Conservation (phyloP, 2,888 invertebrate genomes). For the Temnothorax ravouxi region DNA sequence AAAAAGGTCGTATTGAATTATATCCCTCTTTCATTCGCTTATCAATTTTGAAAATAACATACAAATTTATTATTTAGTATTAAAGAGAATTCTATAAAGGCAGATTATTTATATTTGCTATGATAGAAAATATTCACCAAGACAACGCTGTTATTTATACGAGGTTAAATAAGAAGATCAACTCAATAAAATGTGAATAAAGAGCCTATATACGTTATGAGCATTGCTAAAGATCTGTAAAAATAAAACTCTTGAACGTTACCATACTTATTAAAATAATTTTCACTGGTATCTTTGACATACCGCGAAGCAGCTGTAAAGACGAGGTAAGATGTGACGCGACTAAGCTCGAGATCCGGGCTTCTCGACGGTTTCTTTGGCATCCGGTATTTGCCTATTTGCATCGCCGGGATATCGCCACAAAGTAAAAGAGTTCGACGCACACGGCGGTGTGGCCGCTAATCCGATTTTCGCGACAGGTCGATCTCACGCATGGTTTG, state of each 20-base stretch:
- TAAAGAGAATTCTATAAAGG: not conserved
- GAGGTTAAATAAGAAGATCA: not conserved
- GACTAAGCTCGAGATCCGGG: slow-evolving; percentile 10
- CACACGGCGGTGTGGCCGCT: slow-evolving; percentile 65
- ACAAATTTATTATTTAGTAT: not conserved
- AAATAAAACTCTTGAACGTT: not conserved
- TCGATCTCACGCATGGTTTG: slow-evolving; percentile 79
- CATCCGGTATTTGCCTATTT: slow-evolving; percentile 32
- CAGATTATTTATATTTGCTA: not conserved
- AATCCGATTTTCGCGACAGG: slow-evolving; percentile 78
- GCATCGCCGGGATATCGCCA: slow-evolving; percentile 19
- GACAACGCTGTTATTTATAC: not conserved
- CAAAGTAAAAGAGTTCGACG: slow-evolving; percentile 61
- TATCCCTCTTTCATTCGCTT: not conserved
- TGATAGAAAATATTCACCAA: not conserved
- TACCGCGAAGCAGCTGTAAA: slow-evolving; percentile 7
- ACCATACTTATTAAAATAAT: slow-evolving; percentile 25
- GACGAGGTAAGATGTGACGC: slow-evolving; percentile 13
- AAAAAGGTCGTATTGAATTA: slow-evolving; percentile 5
- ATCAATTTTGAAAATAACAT: not conserved
- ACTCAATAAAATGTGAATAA: not conserved
- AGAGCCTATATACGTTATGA: not conserved
- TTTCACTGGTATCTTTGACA: slow-evolving; percentile 1
- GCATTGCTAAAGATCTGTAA: not conserved
- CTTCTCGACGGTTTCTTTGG: slow-evolving; percentile 27